phyloP scores from a whole-genome alignment of 2,888 invertebrate genomes.

The Ochropleura leucogaster region DNA sequence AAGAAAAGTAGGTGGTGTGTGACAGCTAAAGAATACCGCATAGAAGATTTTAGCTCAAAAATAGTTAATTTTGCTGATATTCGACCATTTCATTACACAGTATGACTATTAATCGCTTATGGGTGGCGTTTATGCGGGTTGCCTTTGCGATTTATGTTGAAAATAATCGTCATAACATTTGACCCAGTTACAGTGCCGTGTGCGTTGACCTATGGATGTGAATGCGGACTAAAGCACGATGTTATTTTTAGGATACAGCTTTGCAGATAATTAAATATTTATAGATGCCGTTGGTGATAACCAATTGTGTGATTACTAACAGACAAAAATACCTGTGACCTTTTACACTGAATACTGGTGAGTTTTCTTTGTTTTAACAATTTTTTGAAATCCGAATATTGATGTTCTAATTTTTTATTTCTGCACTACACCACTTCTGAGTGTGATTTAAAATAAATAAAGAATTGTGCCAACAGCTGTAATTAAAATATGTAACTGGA shows the following conservation, averaged over 20 bases:
- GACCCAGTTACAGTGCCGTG: constrained; percentile 88
- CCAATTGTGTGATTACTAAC: constrained; percentile 74
- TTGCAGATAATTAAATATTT: constrained; percentile 90
- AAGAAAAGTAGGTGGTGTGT: constrained; percentile 78
- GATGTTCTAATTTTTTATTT: constrained; percentile 26
- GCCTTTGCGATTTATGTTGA: constrained; percentile 66
- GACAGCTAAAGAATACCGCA: constrained; percentile 85
- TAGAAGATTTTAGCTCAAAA: constrained; percentile 71
- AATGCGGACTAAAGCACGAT: constrained; percentile 87
- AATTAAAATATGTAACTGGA: constrained; percentile 26
- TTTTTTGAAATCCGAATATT: constrained; percentile 46
- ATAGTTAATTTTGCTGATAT: constrained; percentile 71
- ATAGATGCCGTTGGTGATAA: constrained; percentile 84
- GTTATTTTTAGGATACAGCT: constrained; percentile 90
- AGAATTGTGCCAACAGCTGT: constrained; percentile 27
- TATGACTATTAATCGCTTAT: constrained; percentile 65
- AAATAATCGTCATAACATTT: constrained; percentile 84
- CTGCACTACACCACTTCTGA: background rate
- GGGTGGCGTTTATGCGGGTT: constrained; percentile 60
- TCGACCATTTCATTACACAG: constrained; percentile 60
- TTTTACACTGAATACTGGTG: constrained; percentile 76
- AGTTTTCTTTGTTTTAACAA: constrained; percentile 84
- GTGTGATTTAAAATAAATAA: constrained; percentile 8
- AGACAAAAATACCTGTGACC: constrained; percentile 73
- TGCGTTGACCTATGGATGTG: constrained; percentile 89